A percentile compares a stretch with the other conserved stretches of the same genome.
Conservation (phyloP, 1,140 invertebrate species). For the Leptinotarsa undecemlineata region DNA sequence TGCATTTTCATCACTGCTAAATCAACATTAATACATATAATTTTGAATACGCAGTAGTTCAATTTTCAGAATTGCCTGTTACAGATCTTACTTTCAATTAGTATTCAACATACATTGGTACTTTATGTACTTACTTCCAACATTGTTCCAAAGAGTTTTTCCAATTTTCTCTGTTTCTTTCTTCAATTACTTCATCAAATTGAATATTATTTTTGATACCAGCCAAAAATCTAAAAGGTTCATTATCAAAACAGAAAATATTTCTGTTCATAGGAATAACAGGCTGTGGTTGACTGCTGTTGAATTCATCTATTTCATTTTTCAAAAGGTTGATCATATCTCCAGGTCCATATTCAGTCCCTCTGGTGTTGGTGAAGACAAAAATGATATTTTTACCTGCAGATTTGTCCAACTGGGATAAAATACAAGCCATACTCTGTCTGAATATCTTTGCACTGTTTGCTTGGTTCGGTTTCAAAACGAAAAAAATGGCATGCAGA, state of each 20-base stretch:
- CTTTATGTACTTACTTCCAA: slow-evolving; percentile 38
- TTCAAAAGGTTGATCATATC: slow-evolving; percentile 41
- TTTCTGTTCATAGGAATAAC: slow-evolving; percentile 41
- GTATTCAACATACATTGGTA: too few species aligned
- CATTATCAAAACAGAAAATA: slow-evolving; percentile 51
- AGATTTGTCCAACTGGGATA: slow-evolving; percentile 47
- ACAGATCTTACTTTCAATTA: too few species aligned
- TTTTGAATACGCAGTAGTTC: neutral
- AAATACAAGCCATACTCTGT: slow-evolving; percentile 48
- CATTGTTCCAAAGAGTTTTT: slow-evolving; percentile 41
- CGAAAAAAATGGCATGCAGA: slow-evolving; percentile 48
- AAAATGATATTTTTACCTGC: slow-evolving; percentile 49
- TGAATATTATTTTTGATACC: slow-evolving; percentile 39
- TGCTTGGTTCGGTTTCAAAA: slow-evolving; percentile 44
- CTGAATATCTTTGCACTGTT: slow-evolving; percentile 43
- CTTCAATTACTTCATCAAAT: slow-evolving; percentile 26
- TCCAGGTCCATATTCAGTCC: slow-evolving; percentile 44
- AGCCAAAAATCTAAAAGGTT: slow-evolving; percentile 46
- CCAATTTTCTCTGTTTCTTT: slow-evolving; percentile 44
- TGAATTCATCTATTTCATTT: slow-evolving; percentile 36
- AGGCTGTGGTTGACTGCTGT: slow-evolving; percentile 35
- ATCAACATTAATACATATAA: too few species aligned
- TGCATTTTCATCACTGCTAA: too few species aligned
- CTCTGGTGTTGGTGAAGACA: slow-evolving; percentile 47
- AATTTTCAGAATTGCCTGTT: neutral